Percentiles rank a stretch among this genome's conserved stretches.
phyloP scores from a whole-genome alignment of 2,888 invertebrate genomes.

The Yponomeuta malinellus region DNA sequence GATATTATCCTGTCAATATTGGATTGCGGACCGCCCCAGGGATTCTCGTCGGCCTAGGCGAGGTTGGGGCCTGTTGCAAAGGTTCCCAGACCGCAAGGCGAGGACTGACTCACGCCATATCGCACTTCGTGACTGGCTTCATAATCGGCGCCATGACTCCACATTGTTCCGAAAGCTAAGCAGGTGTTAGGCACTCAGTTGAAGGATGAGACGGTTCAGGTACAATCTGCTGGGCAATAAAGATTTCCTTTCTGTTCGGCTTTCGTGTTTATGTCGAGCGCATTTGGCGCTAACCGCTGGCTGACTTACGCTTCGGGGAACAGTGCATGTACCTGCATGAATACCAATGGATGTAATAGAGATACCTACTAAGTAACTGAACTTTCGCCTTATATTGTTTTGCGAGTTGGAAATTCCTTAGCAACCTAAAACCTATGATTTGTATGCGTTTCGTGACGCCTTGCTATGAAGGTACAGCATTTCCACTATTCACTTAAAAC shows the following conservation, averaged over 20 bases:
- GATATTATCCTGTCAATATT: conserved; percentile 13
- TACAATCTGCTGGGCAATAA: neutral
- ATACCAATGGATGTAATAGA: too few relatives aligned
- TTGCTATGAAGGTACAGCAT: neutral
- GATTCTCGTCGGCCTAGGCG: neutral
- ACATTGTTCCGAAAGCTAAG: conserved; percentile 9
- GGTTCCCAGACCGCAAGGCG: conserved; percentile 18
- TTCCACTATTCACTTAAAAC: too few relatives aligned
- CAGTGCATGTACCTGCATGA: too few relatives aligned
- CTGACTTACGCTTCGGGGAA: neutral
- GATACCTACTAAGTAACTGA: too few relatives aligned
- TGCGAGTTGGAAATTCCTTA: neutral
- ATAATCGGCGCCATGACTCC: conserved; percentile 7
- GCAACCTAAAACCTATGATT: neutral
- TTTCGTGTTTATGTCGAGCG: neutral
- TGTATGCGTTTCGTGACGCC: neutral
- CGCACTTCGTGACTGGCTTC: conserved; percentile 16
- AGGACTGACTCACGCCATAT: conserved; percentile 16
- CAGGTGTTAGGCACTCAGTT: conserved; percentile 14
- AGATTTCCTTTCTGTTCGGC: neutral
- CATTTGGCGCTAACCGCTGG: neutral
- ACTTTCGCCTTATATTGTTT: neutral
- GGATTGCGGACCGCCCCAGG: neutral
- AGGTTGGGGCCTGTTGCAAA: conserved; percentile 12
- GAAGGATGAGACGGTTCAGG: neutral